Base-by-base conservation (phyloP, 2,113 vertebrate genomes). In the Leiothrix lutea region DNA sequence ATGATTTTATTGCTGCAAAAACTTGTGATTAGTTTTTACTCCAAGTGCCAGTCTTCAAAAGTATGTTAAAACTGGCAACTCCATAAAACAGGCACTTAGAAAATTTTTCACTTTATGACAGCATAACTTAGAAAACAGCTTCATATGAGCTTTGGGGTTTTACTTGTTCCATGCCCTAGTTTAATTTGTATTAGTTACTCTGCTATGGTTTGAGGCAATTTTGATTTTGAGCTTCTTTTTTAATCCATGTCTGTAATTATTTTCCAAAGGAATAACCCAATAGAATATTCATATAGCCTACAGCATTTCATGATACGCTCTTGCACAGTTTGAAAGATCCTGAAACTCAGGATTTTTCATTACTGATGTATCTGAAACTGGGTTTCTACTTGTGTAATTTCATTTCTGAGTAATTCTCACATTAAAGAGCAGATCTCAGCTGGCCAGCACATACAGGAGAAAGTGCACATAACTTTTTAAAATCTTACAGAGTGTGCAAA, bases 11-110 rank as follows among this genome's bases (percentile, higher is more conserved):
- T 71, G 21, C 18, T 23, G 8, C 24, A 82, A 44, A 65, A 51
- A 6, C 11, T 21, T n/a, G 5, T 23, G 10, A 14, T n/a, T 44
- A 12, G 1, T 23, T 33, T 81, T 61, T 51, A 42, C 19, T 44
- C 15, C 10, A 57, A 72, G 80, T 48, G 16, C 28, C 8, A 35
- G 12, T n/a, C 15, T 57, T 64, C 23, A 24, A 48, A 75, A 69
- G 19, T 6, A 3, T 33, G 42, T 3, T 20, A 12, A 62, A 67
- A 54, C 15, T 21, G 12, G 31, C 33, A 72, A 2, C 5, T 82
- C 11, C 1, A 3, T 38, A 31, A 14, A 83, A 44, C 13, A 31
- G 47, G n/a, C 4, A 6, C 24, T 65, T 64, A 2, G 0, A 2
- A 70, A 48, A 67, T 25, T 82, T 53, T 12, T 9, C 17, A 60